Conservation (phyloP, 2,888 invertebrate genomes). For the Hetaerina titia region DNA sequence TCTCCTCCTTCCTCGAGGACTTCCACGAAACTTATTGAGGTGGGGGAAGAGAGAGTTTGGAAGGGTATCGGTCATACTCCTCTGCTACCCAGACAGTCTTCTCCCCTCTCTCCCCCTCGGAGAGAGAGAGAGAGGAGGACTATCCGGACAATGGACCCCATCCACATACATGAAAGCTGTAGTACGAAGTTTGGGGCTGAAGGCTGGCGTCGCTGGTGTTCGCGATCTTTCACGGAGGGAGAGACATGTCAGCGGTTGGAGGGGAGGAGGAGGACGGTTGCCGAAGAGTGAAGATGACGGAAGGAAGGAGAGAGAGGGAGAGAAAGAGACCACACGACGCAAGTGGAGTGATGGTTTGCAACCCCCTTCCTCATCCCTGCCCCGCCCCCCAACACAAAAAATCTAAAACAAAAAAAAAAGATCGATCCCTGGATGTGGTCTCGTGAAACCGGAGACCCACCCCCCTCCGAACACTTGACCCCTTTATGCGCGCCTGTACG, state of each 20-base stretch:
- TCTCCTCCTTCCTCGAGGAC: background rate
- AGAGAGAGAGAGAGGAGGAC: background rate
- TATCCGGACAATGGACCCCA: background rate
- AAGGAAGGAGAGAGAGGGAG: background rate
- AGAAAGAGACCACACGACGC: background rate
- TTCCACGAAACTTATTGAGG: too few species aligned
- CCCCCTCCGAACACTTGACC: background rate
- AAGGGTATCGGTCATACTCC: too few species aligned
- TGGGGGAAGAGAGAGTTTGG: too few species aligned
- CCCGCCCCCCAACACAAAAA: background rate
- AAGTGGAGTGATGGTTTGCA: background rate
- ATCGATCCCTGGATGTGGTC: constrained; percentile 11
- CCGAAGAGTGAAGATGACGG: background rate
- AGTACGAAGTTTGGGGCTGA: background rate
- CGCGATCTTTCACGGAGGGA: too few species aligned
- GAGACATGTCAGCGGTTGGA: too few species aligned
- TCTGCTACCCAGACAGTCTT: too few species aligned
- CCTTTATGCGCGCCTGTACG: background rate
- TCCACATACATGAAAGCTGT: background rate
- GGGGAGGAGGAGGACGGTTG: background rate
- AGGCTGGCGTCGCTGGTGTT: too few species aligned
- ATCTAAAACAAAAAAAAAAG: background rate
- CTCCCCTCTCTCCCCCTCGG: background rate
- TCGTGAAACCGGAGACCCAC: background rate
- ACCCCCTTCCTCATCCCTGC: background rate